Base-by-base conservation (phyloP, 1,140 invertebrate genomes). In the Cyclina sinensis region DNA sequence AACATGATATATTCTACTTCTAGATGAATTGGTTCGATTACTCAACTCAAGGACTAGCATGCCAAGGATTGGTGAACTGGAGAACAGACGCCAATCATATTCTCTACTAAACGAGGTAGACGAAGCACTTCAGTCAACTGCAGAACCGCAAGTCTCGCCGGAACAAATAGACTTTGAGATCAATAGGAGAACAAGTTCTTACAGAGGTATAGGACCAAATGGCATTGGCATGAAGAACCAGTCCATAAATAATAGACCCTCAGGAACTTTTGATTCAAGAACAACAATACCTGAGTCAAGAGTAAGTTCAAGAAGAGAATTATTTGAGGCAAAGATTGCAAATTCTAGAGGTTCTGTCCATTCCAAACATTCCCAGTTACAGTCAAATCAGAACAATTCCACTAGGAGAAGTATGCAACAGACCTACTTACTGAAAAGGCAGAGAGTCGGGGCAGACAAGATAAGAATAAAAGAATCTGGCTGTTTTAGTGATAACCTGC, bases 81-180 rank as follows among this genome's bases (percentile, higher is more conserved):
- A 43, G 43, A 43, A 43, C 43, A 43, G 43, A 43, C 43, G 43
- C 14, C 43, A 7, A 14, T 43, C 43, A 14, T 43, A 59, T n/a
- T 27, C 18, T 9, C 54, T 21, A 4, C 54, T n/a, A 18, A 5
- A 21, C 4, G 54, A 59, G 5, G 21, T 59, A 9, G 54, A 59
- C 54, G 18, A 59, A 59, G 54, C 5, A 59, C 24, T 59, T 3
- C 3, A 59, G 5, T 9, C 4, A n/a, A 27, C 54, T 65, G n/a
- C 12, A 27, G 21, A 27, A 30, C 62, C 62, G 7, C 0, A 70
- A 30, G 62, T 30, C 9, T 65, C 27, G 1, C 35, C 65, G 39
- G 65, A 70, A 37, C 65, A 39, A 37, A 70, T 70, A 37, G 65
- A 70, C 35, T 4, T 14, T 37, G 65, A 70, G 39, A 70, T 70